Conservation (phyloP, 2,797 vertebrate species). For the Pogoniulus pusillus region DNA sequence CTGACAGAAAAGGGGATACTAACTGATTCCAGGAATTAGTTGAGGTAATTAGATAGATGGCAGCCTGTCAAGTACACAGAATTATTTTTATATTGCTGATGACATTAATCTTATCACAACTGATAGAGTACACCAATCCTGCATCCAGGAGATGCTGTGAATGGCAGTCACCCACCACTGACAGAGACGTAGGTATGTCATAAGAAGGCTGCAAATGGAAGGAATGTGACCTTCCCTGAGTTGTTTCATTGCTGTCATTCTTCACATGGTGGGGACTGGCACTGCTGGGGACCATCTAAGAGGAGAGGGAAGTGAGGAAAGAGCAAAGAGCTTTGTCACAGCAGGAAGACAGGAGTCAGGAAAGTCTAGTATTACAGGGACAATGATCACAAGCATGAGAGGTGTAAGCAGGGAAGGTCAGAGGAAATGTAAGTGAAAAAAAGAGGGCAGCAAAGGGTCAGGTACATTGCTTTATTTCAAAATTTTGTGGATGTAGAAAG, state of each 20-base stretch:
- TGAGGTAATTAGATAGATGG: neutral
- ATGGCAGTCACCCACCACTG: fast-evolving
- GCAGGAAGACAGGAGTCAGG: neutral
- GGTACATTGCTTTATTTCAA: neutral
- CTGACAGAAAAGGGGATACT: neutral
- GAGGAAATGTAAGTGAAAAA: neutral
- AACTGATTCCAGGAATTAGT: neutral
- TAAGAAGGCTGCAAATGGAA: neutral
- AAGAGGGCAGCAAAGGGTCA: fast-evolving
- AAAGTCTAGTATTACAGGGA: neutral
- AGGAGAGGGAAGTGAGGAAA: neutral
- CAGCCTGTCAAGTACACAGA: neutral
- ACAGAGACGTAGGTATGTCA: neutral
- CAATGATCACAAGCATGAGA: neutral
- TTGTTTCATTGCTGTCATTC: neutral
- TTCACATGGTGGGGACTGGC: fast-evolving
- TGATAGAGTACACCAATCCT: neutral
- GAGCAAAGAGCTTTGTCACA: neutral
- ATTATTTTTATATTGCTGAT: neutral
- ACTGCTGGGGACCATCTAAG: neutral
- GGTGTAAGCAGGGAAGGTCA: neutral
- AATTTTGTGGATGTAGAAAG: neutral
- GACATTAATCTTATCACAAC: neutral
- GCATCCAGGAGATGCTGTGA: neutral
- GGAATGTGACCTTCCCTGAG: neutral